Conservation (phyloP, 2,888 invertebrate genomes). For the Eristalinus aeneus region DNA sequence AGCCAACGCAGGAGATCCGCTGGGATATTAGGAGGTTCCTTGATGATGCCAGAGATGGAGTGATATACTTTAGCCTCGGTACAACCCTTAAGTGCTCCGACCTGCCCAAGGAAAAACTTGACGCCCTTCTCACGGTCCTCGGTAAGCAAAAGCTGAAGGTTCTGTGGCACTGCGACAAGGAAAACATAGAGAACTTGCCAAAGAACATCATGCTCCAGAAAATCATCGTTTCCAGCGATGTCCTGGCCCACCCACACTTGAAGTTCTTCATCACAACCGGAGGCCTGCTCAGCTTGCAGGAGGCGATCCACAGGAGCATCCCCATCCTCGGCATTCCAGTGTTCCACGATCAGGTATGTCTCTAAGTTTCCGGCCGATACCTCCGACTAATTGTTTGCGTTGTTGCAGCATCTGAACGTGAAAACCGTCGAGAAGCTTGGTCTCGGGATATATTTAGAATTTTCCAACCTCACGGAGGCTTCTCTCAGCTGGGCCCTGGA, state of each 20-base stretch:
- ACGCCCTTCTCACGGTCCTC: constrained; percentile 78
- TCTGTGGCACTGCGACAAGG: constrained; percentile 81
- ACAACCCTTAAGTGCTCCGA: constrained; percentile 79
- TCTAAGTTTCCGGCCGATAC: neutral
- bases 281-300: constrained; percentile 79
- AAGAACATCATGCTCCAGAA: constrained; percentile 81
- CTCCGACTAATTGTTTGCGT: too few species aligned
- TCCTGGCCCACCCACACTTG: constrained; percentile 81
- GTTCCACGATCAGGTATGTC: constrained; percentile 78
- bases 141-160: constrained; percentile 78
- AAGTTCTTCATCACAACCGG: constrained; percentile 81
- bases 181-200: constrained; percentile 77
- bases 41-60: constrained; percentile 80
- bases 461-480: constrained; percentile 76
- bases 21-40: constrained; percentile 80
- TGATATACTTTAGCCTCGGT: constrained; percentile 81
- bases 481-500: constrained; percentile 78
- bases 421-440: constrained; percentile 75
- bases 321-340: constrained; percentile 81
- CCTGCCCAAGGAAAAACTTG: constrained; percentile 77
- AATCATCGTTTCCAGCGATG: constrained; percentile 82
- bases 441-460: constrained; percentile 76
- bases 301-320: constrained; percentile 80
- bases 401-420: constrained; percentile 75
- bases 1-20: constrained; percentile 77